phyloP scores from a whole-genome alignment of 1,140 invertebrate species.

The Procambarus clarkii region DNA sequence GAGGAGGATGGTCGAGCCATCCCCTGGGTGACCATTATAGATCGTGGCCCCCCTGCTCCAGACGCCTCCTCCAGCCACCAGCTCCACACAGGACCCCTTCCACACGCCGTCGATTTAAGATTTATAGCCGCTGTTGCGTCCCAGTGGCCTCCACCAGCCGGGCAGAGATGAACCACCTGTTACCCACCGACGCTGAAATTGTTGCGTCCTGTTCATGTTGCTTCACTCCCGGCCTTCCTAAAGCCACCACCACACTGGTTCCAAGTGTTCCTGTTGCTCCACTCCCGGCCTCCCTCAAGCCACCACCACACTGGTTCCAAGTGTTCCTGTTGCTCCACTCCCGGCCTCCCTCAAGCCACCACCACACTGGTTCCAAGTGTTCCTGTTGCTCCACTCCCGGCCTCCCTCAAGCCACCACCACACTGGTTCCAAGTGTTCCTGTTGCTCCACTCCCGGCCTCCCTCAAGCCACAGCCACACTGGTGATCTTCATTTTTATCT shows the following conservation, averaged over 20 bases:
- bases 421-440: too few relatives aligned
- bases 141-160: not conserved
- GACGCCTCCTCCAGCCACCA: not conserved
- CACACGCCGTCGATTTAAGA: conserved; percentile 29
- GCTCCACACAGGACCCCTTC: not conserved
- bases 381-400: not conserved
- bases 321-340: not conserved
- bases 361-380: not conserved
- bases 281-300: not conserved
- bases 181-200: not conserved
- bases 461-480: too few relatives aligned
- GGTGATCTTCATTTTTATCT: too few relatives aligned
- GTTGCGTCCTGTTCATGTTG: not conserved
- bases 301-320: not conserved
- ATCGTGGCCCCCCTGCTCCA: not conserved
- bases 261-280: not conserved
- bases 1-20: not conserved
- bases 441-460: too few relatives aligned
- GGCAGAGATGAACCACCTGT: conserved; percentile 34
- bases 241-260: not conserved
- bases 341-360: too few relatives aligned
- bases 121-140: conserved; percentile 30
- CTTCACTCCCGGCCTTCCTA: not conserved
- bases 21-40: conserved; percentile 41
- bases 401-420: not conserved